Evolutionary conservation across 2,113 vertebrate species (phyloP).

Genomic region (Eudyptes chrysolophus): DNA sequence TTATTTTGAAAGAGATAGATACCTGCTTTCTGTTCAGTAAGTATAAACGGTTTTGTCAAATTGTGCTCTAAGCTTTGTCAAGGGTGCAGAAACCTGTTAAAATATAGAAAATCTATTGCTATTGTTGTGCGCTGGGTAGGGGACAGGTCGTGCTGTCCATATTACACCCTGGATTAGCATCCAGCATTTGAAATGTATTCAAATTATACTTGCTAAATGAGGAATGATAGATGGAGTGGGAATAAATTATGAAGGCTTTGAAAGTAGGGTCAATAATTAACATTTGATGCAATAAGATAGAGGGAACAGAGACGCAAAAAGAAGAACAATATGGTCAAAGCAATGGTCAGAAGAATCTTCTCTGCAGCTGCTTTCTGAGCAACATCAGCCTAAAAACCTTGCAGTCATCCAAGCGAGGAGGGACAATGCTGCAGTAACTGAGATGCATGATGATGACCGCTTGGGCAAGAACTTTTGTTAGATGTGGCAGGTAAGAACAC

Average conservation of each 20-base stretch:
- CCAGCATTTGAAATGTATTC: not conserved
- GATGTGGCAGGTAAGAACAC: not conserved
- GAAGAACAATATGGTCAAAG: not conserved
- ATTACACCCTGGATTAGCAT: not conserved
- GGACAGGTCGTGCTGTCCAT: not conserved
- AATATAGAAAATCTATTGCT: not conserved
- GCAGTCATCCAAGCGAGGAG: not conserved
- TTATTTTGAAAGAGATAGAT: not conserved
- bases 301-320: not conserved
- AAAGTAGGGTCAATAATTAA: not conserved
- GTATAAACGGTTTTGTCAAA: not conserved
- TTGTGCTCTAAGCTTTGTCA: not conserved
- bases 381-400: not conserved
- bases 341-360: not conserved
- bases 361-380: not conserved
- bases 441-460: not conserved
- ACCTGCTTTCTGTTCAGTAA: not conserved
- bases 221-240: not conserved
- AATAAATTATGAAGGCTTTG: not conserved
- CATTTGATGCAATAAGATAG: not conserved
- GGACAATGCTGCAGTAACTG: not conserved
- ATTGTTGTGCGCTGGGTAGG: not conserved
- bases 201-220: not conserved
- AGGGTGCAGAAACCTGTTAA: not conserved
- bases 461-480: not conserved